Percentiles rank a stretch among this genome's conserved stretches.
Conservation (phyloP, 2,797 vertebrate genomes). For the Tragelaphus eurycerus region DNA sequence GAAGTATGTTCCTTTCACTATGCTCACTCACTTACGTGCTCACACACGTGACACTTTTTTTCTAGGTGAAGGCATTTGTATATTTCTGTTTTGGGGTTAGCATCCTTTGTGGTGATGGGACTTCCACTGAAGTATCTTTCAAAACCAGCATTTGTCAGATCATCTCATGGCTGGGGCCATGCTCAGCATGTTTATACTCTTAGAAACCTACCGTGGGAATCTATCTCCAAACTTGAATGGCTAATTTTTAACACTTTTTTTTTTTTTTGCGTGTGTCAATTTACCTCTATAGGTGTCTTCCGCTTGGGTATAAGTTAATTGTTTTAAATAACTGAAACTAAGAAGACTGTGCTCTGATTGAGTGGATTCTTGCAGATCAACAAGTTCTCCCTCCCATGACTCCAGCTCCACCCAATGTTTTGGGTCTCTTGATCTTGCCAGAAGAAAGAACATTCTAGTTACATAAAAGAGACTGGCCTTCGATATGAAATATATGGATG, state of each 20-base stretch:
- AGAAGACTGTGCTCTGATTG: background rate
- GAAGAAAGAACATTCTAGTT: background rate
- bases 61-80: background rate
- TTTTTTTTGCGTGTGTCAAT: background rate
- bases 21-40: rapidly evolving
- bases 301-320: background rate
- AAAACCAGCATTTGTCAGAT: background rate
- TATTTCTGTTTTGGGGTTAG: background rate
- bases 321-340: background rate
- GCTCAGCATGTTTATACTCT: background rate
- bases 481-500: background rate
- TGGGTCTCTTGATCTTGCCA: background rate
- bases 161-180: background rate
- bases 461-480: background rate
- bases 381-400: background rate
- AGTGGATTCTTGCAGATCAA: background rate
- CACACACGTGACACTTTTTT: background rate
- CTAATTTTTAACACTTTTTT: background rate
- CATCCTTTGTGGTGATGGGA: background rate
- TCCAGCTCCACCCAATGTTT: background rate
- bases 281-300: background rate
- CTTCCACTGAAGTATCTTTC: background rate
- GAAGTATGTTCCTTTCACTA: background rate
- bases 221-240: background rate
- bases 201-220: background rate